Evolutionary conservation across 2,113 vertebrate species (phyloP).

Genomic region (Prochilodus magdalenae): DNA sequence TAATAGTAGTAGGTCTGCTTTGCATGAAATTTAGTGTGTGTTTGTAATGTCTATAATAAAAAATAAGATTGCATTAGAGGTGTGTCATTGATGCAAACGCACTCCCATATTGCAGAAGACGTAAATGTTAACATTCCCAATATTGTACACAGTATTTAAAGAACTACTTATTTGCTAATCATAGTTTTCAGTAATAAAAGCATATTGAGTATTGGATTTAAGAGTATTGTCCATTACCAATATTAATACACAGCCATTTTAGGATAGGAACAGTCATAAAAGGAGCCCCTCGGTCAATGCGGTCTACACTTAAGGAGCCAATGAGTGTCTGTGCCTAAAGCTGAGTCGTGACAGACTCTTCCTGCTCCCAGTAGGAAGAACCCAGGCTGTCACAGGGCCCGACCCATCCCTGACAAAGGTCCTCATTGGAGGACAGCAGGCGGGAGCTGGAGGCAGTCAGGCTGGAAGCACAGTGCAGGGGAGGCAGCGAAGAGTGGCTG

Average conservation of each 20-base stretch:
- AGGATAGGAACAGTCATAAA: background rate
- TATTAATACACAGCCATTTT: background rate
- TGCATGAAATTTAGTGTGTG: conserved; percentile 23
- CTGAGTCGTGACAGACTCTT: conserved; percentile 86
- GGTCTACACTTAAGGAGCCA: background rate
- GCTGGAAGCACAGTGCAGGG: conserved; percentile 86
- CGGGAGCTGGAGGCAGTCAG: conserved; percentile 86
- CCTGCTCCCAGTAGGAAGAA: conserved; percentile 84
- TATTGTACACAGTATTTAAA: conserved; percentile 35
- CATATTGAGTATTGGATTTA: conserved; percentile 21
- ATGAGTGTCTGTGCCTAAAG: conserved; percentile 71
- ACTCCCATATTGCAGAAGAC: conserved; percentile 47
- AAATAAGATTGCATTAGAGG: conserved; percentile 29
- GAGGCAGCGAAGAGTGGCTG: conserved; percentile 70
- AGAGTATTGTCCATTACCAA: conserved; percentile 2
- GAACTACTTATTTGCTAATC: conserved; percentile 53
- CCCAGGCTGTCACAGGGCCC: conserved; percentile 84
- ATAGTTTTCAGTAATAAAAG: conserved; percentile 43
- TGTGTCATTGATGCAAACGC: background rate
- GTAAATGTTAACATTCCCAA: conserved; percentile 37
- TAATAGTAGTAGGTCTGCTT: background rate
- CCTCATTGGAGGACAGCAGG: conserved; percentile 86
- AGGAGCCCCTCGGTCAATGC: background rate
- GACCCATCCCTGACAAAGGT: conserved; percentile 85
- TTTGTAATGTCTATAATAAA: conserved; percentile 26